Evolutionary conservation across 1,140 invertebrate genomes (phyloP), one percentile per base, ranked within the genome.

Genomic region (Cydia pomonella): DNA sequence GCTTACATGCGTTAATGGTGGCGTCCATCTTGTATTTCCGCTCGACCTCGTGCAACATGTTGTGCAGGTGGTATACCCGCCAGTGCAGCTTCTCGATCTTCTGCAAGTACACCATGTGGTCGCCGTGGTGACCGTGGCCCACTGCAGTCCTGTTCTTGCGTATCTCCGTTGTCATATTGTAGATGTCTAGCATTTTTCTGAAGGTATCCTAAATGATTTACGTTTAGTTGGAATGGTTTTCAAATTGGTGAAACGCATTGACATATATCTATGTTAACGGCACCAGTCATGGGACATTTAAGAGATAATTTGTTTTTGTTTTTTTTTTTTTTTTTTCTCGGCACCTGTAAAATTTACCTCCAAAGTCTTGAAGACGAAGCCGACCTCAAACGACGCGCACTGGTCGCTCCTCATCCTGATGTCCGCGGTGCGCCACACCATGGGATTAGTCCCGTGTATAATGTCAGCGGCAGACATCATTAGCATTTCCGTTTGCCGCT

Each of bases 21-120:
- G 53, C 21, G 21, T 59, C 71, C 18, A 72, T 72, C 21, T 72
- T 72, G 41, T 72, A 47, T n/a, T 72, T 72, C 23, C 44, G 27
- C 12, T 72, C 71, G 2, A 72, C n/a, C 44, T 72, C 71, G 13
- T 72, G 71, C 9, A 72, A 1, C 71, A 72, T 72, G 18, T 25
- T 23, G 10, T n/a, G 7, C 2, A 72, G 12, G 10, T 72, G 71
- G 2, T 50, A 23, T 5, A 72, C 27, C 18, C 44, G 18, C 38
- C 38, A 72, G 44, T 50, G 18, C 1, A 21, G n/a, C 7, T 72
- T 18, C 71, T 72, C 38, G 0, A 72, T 25, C 16, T 50, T 18
- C 25, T 72, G n/a, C 10, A 72, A 9, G 12, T 50, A 25, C 18
- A 25, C 16, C 18, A 72, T n/a, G n/a, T 18, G 38, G 5, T 72